These are phyloP conservation scores for Nothocercus nigrocapillus DNA, from an alignment of 2,113 vertebrate genomes.

Conservation along the genomic window DNA sequence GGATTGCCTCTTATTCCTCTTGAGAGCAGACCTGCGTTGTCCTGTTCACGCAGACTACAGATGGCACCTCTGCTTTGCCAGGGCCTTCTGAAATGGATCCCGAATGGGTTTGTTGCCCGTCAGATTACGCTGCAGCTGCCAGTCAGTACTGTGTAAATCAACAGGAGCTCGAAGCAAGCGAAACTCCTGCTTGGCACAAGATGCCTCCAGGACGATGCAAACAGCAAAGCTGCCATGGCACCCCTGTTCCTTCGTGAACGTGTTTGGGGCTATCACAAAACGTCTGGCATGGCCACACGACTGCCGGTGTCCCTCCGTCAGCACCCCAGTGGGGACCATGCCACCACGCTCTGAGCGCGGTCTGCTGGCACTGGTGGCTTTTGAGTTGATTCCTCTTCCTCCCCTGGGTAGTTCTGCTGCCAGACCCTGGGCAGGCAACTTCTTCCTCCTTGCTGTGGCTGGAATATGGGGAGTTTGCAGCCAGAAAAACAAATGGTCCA, in stretches of 20 bases:
- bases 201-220: not conserved
- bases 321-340: not conserved
- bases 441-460: not conserved
- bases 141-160: not conserved
- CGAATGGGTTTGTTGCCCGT: not conserved
- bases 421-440: not conserved
- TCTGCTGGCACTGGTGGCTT: not conserved
- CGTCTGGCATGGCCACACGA: not conserved
- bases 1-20: not conserved
- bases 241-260: not conserved
- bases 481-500: not conserved
- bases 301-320: not conserved
- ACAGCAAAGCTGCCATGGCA: not conserved
- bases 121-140: not conserved
- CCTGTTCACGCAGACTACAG: not conserved
- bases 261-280: not conserved
- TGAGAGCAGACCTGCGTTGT: not conserved
- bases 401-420: fast-evolving
- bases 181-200: not conserved
- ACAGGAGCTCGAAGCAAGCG: not conserved
- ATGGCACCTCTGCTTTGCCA: not conserved
- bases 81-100: not conserved
- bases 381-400: not conserved
- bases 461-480: not conserved
- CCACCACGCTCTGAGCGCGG: not conserved